Conservation (phyloP, 2,888 invertebrate species). For the Itoplectis maculator region DNA sequence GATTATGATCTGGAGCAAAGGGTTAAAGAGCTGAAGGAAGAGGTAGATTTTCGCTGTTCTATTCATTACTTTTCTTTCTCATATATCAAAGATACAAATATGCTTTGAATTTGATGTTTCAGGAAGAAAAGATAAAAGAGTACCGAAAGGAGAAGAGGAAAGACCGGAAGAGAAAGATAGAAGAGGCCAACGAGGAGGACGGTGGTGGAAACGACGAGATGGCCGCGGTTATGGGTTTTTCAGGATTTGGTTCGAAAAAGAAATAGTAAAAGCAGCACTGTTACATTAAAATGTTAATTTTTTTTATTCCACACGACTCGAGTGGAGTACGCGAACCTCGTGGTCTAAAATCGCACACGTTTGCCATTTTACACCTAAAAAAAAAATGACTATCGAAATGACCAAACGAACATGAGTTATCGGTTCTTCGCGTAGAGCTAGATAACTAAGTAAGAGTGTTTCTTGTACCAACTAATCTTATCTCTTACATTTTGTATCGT, state of each 20-base stretch:
- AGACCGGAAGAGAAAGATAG: conserved; percentile 94
- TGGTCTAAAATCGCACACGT: background rate
- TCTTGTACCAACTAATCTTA: background rate
- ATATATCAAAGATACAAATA: background rate
- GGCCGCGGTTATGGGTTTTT: conserved; percentile 97
- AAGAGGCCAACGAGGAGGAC: conserved; percentile 87
- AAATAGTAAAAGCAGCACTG: conserved; percentile 85
- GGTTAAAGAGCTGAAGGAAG: conserved; percentile 96
- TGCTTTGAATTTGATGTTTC: too few relatives aligned
- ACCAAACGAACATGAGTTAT: conserved; percentile 12
- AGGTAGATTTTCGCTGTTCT: conserved; percentile 85
- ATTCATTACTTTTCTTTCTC: background rate
- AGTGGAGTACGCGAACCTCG: conserved; percentile 6
- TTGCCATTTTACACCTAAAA: background rate
- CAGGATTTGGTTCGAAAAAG: conserved; percentile 95
- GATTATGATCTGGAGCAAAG: conserved; percentile 97
- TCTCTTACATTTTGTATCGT: conserved; percentile 26
- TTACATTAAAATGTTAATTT: background rate
- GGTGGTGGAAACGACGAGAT: conserved; percentile 86
- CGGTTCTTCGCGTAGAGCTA: conserved; percentile 2
- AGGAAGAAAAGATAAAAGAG: conserved; percentile 96
- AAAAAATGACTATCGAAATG: conserved; percentile 1
- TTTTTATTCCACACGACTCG: conserved; percentile 5
- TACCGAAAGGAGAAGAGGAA: conserved; percentile 94
- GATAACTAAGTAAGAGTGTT: background rate